phyloP scores from a whole-genome alignment of 2,113 vertebrate genomes.

The Cricetomys ansorgei region DNA sequence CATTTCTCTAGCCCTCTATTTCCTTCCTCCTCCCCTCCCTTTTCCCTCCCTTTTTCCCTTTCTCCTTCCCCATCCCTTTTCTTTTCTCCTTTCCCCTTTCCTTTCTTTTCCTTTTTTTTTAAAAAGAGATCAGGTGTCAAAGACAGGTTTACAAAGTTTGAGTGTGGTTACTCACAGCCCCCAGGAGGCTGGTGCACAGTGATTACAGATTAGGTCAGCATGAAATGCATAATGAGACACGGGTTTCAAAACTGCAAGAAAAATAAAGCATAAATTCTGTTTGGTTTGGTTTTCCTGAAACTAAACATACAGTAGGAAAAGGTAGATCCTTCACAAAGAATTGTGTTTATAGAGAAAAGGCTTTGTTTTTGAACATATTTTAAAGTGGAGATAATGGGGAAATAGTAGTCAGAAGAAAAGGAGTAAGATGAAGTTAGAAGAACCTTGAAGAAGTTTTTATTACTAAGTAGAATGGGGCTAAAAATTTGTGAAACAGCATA shows the following conservation, averaged over 20 bases:
- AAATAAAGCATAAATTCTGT: not conserved
- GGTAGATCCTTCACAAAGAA: not conserved
- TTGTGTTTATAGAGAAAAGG: slow-evolving; percentile 7
- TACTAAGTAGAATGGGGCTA: slow-evolving; percentile 34
- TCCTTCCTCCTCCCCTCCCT: too few species aligned
- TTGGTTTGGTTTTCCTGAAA: slow-evolving; percentile 52
- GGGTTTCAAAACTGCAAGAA: not conserved
- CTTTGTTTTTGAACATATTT: not conserved
- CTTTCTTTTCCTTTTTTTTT: too few species aligned
- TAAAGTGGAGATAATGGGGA: not conserved
- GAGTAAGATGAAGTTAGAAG: slow-evolving; percentile 3
- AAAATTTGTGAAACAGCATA: not conserved
- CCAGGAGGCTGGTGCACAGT: not conserved
- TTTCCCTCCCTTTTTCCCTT: too few species aligned
- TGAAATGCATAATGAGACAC: too few species aligned
- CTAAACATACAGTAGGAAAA: slow-evolving; percentile 43
- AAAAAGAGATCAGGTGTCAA: too few species aligned
- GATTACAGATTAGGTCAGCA: not conserved
- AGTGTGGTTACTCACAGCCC: not conserved
- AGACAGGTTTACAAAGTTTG: not conserved
- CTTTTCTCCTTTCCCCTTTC: too few species aligned
- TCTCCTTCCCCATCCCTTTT: too few species aligned
- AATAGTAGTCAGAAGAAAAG: not conserved
- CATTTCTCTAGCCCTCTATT: too few species aligned
- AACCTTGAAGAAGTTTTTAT: slow-evolving; percentile 36